Conservation (phyloP, 1,140 invertebrate genomes). For the Heterodera carotae region DNA sequence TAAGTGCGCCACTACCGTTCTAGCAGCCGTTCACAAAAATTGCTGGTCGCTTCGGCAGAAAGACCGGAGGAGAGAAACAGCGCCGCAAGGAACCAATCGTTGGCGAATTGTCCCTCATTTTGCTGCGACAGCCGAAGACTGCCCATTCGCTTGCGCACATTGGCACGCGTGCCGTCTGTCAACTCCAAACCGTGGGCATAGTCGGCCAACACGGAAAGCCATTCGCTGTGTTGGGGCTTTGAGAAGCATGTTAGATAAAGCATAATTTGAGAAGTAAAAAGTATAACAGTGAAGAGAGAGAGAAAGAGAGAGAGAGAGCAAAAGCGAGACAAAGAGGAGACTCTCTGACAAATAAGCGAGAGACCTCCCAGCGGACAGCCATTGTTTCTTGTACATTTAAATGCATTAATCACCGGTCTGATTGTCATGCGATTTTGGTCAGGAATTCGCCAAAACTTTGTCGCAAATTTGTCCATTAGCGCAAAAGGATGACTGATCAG, state of each 20-base stretch:
- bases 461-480: constrained; percentile 4
- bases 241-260: too few species aligned
- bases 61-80: constrained; percentile 26
- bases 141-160: constrained; percentile 11
- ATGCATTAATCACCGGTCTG: constrained; percentile 13
- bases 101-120: background rate
- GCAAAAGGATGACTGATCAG: constrained; percentile 10
- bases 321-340: background rate
- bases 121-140: background rate
- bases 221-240: constrained; percentile 29
- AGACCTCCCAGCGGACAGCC: too few species aligned
- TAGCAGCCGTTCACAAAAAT: constrained; percentile 13
- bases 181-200: constrained; percentile 14
- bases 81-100: constrained; percentile 29
- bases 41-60: constrained; percentile 20
- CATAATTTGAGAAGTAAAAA: too few species aligned
- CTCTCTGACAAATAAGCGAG: too few species aligned
- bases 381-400: too few species aligned
- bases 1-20: constrained; percentile 11
- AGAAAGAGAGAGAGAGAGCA: too few species aligned
- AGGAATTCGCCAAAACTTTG: background rate
- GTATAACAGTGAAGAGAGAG: too few species aligned
- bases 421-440: background rate
- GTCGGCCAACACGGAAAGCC: constrained; percentile 15
- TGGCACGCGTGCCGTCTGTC: constrained; percentile 1